These are phyloP conservation scores for Frankliniella intonsa DNA, from an alignment of 2,888 invertebrate genomes.

Conservation along the genomic window DNA sequence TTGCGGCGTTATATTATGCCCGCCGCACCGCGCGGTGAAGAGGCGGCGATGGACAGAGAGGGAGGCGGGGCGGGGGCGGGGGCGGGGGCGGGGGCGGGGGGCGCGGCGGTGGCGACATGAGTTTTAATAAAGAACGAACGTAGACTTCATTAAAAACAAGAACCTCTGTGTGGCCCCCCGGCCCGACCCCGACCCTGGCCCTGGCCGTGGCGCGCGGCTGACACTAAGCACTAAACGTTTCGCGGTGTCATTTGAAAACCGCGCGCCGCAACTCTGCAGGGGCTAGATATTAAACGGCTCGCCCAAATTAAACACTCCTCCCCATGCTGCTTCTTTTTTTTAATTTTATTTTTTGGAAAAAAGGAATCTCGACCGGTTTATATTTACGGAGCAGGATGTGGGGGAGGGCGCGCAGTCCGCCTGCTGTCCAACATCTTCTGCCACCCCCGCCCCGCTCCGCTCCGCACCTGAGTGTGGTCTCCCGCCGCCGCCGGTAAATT, in stretches of 20 bases:
- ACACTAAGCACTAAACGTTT: constrained; percentile 13
- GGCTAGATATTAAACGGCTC: constrained; percentile 6
- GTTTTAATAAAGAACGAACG: constrained; percentile 10
- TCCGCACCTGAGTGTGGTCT: background rate
- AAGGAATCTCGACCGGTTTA: too few species aligned
- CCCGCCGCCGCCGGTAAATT: background rate
- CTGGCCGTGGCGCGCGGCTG: background rate
- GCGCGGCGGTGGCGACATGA: background rate
- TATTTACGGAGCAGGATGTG: too few species aligned
- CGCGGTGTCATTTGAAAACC: constrained; percentile 20
- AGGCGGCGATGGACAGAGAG: too few species aligned
- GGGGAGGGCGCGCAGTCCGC: background rate
- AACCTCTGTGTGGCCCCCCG: background rate
- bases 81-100: background rate
- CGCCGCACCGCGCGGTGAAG: too few species aligned
- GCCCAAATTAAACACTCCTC: constrained; percentile 4
- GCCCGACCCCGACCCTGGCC: background rate
- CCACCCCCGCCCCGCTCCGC: background rate
- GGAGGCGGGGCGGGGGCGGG: background rate
- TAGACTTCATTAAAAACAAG: constrained; percentile 21
- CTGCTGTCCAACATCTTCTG: background rate
- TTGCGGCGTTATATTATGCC: background rate
- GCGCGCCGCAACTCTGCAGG: background rate
- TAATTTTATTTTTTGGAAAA: background rate
- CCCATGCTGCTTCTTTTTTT: too few species aligned